Conservation (phyloP, 2,888 invertebrate species). For the Alviniconcha strummeri region DNA sequence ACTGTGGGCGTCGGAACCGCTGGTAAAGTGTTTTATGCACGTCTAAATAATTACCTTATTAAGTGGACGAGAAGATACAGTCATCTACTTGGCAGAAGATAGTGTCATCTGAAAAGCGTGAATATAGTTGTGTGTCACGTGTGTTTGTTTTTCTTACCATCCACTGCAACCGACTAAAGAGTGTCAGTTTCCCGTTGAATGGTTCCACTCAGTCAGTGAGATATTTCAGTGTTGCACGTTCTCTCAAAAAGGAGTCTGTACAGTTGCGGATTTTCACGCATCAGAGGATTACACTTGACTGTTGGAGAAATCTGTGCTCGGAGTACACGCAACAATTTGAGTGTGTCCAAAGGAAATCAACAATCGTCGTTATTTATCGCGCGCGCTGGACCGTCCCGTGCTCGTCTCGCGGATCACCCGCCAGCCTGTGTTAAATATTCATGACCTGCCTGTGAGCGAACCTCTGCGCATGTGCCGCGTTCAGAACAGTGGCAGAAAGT, state of each 20-base stretch:
- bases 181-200: too few species aligned
- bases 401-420: constrained; percentile 32
- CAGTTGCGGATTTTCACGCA: too few species aligned
- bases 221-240: too few species aligned
- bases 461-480: constrained; percentile 37
- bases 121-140: not conserved
- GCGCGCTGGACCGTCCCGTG: constrained; percentile 34
- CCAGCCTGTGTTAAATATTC: constrained; percentile 35
- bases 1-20: too few species aligned
- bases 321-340: constrained; percentile 25
- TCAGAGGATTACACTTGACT: too few species aligned
- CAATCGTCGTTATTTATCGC: constrained; percentile 35
- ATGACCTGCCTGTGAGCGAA: constrained; percentile 28
- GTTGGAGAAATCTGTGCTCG: constrained; percentile 18
- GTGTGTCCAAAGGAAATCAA: constrained; percentile 27
- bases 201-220: too few species aligned
- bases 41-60: too few species aligned
- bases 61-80: too few species aligned
- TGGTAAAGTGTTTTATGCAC: too few species aligned
- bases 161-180: too few species aligned
- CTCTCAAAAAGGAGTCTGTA: too few species aligned
- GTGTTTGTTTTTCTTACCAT: too few species aligned
- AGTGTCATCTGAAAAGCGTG: not conserved
- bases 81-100: not conserved
- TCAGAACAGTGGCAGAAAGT: constrained; percentile 36